A percentile compares a stretch with the other conserved stretches of the same genome.
Evolutionary conservation across 2,888 invertebrate species (phyloP).

Genomic region (Lucinisca nassula): DNA sequence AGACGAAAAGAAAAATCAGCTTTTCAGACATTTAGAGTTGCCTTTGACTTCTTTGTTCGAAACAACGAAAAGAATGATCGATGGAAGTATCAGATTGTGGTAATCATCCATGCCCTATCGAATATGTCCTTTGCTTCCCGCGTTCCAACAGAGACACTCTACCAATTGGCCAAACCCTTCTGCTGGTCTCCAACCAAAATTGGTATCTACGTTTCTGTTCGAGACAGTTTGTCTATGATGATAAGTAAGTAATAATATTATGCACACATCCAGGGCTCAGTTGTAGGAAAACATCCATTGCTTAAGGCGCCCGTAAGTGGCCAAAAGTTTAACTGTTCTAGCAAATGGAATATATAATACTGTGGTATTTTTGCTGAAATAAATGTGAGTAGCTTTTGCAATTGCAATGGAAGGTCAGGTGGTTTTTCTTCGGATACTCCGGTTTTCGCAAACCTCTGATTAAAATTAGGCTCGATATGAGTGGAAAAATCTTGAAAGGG

Average conservation of each 20-base stretch:
- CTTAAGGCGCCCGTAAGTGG: too few species aligned
- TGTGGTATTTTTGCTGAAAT: too few species aligned
- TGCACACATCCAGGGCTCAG: too few species aligned
- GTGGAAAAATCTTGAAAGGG: too few species aligned
- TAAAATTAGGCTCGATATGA: too few species aligned
- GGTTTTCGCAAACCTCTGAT: too few species aligned
- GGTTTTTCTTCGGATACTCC: too few species aligned
- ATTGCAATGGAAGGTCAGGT: too few species aligned
- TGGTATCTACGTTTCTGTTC: constrained; percentile 29
- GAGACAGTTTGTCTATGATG: not conserved
- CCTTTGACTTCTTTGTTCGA: not conserved
- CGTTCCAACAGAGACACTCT: constrained; percentile 35
- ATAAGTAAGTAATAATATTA: not conserved
- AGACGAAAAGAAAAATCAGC: not conserved
- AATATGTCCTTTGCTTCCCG: not conserved
- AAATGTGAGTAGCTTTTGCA: too few species aligned
- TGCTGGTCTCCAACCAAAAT: constrained; percentile 53
- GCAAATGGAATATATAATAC: too few species aligned
- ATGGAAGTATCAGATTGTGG: constrained; percentile 18
- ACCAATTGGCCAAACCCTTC: constrained; percentile 45
- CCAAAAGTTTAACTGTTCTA: too few species aligned
- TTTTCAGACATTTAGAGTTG: not conserved
- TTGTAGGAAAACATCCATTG: too few species aligned
- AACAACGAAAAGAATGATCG: not conserved
- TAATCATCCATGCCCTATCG: not conserved